Evolutionary conservation across 2,888 invertebrate species (phyloP).

Genomic region (Drosophila fulvimacula): DNA sequence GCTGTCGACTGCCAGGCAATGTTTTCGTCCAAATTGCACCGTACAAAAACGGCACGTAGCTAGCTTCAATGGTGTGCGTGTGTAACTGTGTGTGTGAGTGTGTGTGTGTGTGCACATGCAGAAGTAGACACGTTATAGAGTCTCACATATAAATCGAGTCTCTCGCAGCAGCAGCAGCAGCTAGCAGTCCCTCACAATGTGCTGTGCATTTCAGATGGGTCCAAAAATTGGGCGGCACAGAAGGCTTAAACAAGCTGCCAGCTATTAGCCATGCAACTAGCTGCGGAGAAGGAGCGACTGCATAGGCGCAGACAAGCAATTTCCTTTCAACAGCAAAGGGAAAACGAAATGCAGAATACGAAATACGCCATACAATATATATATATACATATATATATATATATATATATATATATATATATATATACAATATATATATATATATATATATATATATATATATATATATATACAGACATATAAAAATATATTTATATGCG

Average conservation of each 20-base stretch:
- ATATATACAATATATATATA: neutral
- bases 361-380: constrained; percentile 42
- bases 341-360: constrained; percentile 59
- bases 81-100: constrained; percentile 11
- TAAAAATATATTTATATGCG: neutral
- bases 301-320: constrained; percentile 37
- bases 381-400: neutral
- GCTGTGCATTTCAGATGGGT: constrained; percentile 50
- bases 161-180: constrained; percentile 29
- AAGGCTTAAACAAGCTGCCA: constrained; percentile 67
- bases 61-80: constrained; percentile 35
- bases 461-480: neutral
- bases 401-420: neutral
- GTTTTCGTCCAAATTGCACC: constrained; percentile 60
- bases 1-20: constrained; percentile 41
- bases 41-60: constrained; percentile 68
- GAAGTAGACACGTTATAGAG: constrained; percentile 62
- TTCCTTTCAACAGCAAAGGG: constrained; percentile 67
- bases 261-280: constrained; percentile 70
- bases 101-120: constrained; percentile 48
- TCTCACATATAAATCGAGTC: constrained; percentile 66
- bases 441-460: constrained; percentile 11
- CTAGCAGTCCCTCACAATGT: constrained; percentile 40
- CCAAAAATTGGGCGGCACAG: constrained; percentile 30
- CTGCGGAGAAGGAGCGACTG: constrained; percentile 2